Percentiles rank a stretch among this genome's conserved stretches.
Conservation (phyloP, 2,888 invertebrate species). For the Lycophotia porphyrea region DNA sequence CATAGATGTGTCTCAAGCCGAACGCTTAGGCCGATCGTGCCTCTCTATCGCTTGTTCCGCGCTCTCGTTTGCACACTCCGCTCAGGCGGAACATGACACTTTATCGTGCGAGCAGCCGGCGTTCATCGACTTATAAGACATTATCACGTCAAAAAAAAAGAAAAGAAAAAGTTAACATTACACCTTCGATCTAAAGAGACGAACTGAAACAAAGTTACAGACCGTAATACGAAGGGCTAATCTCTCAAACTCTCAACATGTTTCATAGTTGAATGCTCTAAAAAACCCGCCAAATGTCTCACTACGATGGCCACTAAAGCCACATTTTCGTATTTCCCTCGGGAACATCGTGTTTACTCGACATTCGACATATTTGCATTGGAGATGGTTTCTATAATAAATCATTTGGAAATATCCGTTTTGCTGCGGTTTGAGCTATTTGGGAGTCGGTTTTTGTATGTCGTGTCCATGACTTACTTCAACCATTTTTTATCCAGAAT, state of each 20-base stretch:
- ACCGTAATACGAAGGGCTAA: neutral
- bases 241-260: neutral
- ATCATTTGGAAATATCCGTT: constrained; percentile 31
- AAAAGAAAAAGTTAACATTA: neutral
- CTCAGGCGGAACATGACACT: too few species aligned
- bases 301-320: constrained; percentile 1
- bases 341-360: constrained; percentile 29
- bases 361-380: constrained; percentile 50
- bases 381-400: constrained; percentile 31
- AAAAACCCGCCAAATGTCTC: constrained; percentile 1
- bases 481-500: neutral
- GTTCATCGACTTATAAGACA: too few species aligned
- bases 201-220: neutral
- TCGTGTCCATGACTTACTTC: neutral
- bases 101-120: too few species aligned
- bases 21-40: too few species aligned
- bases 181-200: neutral
- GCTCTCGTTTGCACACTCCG: too few species aligned
- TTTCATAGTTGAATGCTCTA: constrained; percentile 9
- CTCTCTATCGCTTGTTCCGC: too few species aligned
- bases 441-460: neutral
- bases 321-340: constrained; percentile 48
- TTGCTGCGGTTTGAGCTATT: neutral
- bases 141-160: too few species aligned
- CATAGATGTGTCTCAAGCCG: too few species aligned